Base-by-base conservation (phyloP, 2,888 invertebrate species). In the Notocelia uddmanniana region DNA sequence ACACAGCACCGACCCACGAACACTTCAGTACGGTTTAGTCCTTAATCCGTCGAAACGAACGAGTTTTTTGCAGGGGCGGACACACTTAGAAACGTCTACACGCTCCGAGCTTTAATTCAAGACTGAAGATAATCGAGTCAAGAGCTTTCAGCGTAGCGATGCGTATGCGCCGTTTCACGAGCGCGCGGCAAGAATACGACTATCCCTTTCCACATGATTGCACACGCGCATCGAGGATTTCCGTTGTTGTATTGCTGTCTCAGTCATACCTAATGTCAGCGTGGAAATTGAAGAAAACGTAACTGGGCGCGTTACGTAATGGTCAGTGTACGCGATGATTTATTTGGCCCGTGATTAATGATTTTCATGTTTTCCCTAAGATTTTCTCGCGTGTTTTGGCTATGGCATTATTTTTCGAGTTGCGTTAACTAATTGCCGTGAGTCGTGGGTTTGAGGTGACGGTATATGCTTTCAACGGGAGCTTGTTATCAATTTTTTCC, bases 331-430 rank as follows among this genome's bases (percentile, higher is more conserved):
- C 84, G 80, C 83, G 85, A 87, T 91, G 89, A 92, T 91, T 91
- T 91, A 92, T 90, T 86, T 83, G 77, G 84, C 81, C 78, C 78
- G 84, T 89, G 89, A 91, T 91, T 89, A 87, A 91, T 91, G 85
- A 81, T 83, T 86, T 85, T 79, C 83, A 80, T 83, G 85, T 85
- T 86, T 88, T 83, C 82, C 78, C 82, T 88, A 85, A 82, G 79
- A 85, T 86, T 79, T 83, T 82, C 86, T 87, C 86, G 86, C 83
- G 83, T 86, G 55, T 72, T 68, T 72, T 68, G 72, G 72, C 71
- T 62, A 62, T 89, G 86, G 88, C 84, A 79, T 83, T 79, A 82
- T 84, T 87, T 73, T 88, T 85, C 83, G 88, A 84, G 81, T 72
- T 76, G 74, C 76, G 73, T 69, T 79, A 76, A 77, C 74, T 73